Percentiles rank a stretch among this genome's conserved stretches.
Evolutionary conservation across 2,888 invertebrate species (phyloP).

Genomic region (Melanophora roralis): DNA sequence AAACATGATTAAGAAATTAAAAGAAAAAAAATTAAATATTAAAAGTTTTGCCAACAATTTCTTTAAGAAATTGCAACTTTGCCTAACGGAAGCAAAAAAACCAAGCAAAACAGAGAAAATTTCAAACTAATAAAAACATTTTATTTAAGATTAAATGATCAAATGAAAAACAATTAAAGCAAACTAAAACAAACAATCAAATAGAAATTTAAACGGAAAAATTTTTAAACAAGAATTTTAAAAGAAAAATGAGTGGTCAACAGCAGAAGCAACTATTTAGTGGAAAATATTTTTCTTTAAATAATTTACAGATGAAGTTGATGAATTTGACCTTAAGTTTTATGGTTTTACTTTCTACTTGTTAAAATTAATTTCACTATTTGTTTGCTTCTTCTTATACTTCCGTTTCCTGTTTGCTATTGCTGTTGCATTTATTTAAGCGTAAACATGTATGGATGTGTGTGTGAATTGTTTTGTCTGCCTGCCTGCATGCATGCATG

Average conservation of each 20-base stretch:
- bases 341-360: slow-evolving; percentile 18
- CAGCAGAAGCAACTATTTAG: neutral
- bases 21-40: slow-evolving; percentile 14
- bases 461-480: no score
- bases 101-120: neutral
- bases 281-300: neutral
- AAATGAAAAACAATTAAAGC: neutral
- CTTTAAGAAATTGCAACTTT: slow-evolving; percentile 1
- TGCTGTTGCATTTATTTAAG: neutral
- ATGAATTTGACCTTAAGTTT: slow-evolving; percentile 45
- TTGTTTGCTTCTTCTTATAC: neutral
- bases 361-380: neutral
- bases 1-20: slow-evolving; percentile 1
- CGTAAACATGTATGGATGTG: neutral
- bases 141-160: neutral
- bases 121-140: neutral
- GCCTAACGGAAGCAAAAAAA: slow-evolving; percentile 4
- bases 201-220: slow-evolving; percentile 5
- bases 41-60: slow-evolving; percentile 1
- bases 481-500: neutral
- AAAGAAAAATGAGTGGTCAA: neutral
- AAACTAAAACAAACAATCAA: neutral
- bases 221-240: neutral
- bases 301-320: slow-evolving; percentile 4
- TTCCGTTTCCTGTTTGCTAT: slow-evolving; percentile 20